Evolutionary conservation across 2,888 invertebrate genomes (phyloP).

Genomic region (Drosophila ezoana): DNA sequence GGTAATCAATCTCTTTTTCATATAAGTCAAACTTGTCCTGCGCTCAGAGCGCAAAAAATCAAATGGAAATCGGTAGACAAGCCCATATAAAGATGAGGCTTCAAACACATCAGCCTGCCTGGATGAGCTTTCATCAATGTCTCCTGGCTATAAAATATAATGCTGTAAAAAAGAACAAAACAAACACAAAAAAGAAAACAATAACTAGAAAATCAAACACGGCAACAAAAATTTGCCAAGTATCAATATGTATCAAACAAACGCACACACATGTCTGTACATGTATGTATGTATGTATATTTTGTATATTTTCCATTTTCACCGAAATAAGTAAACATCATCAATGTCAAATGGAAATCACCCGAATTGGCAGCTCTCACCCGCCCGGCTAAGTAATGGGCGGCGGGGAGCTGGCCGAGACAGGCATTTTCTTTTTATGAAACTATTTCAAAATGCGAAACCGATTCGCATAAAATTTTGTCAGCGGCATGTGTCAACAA

Average conservation of each 20-base stretch:
- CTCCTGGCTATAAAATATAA: constrained; percentile 55
- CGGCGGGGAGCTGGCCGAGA: constrained; percentile 11
- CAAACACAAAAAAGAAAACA: constrained; percentile 42
- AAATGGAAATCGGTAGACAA: constrained; percentile 34
- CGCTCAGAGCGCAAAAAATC: constrained; percentile 43
- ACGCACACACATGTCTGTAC: constrained; percentile 10
- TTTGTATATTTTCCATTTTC: constrained; percentile 78
- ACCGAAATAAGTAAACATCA: constrained; percentile 81
- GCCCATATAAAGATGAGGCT: constrained; percentile 48
- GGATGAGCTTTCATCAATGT: constrained; percentile 51
- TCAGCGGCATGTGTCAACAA: constrained; percentile 68
- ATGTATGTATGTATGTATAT: constrained; percentile 25
- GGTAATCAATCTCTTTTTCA: constrained; percentile 78
- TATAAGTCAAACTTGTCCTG: constrained; percentile 74
- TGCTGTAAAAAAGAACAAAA: constrained; percentile 39
- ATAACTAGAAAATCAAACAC: constrained; percentile 30
- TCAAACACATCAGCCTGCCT: constrained; percentile 19
- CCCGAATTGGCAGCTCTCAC: constrained; percentile 50
- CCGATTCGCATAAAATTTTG: constrained; percentile 81
- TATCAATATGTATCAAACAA: constrained; percentile 31
- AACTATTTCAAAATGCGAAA: constrained; percentile 80
- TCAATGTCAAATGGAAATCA: constrained; percentile 82
- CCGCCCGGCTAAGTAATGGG: neutral
- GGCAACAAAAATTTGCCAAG: constrained; percentile 52
- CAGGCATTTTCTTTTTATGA: constrained; percentile 75